phyloP scores from a whole-genome alignment of 2,113 vertebrate species.

The Sphyrna mokarran region DNA sequence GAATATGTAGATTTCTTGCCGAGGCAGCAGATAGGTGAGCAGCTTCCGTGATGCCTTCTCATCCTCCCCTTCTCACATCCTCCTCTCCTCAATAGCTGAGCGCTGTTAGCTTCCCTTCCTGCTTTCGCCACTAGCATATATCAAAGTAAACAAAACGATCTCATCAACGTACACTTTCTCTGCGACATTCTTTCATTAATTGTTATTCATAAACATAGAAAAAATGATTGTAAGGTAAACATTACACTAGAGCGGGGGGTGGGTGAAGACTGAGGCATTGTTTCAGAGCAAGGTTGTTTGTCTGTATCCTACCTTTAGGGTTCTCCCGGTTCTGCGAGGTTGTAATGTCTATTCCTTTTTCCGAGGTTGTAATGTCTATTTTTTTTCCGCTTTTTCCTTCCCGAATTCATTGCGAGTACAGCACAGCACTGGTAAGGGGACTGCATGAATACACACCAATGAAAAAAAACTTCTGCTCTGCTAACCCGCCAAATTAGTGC shows the following conservation, averaged over 20 bases:
- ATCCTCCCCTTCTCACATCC: not conserved
- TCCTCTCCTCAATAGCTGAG: not conserved
- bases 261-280: too few relatives aligned
- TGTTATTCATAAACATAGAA: not conserved
- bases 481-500: conserved; percentile 85
- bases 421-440: conserved; percentile 68
- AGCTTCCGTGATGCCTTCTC: not conserved
- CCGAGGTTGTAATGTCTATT: not conserved
- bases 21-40: not conserved
- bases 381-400: not conserved
- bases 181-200: not conserved
- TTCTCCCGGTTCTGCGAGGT: not conserved
- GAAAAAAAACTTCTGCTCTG: conserved; percentile 79
- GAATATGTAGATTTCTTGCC: not conserved
- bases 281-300: not conserved
- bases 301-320: not conserved
- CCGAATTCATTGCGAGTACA: conserved; percentile 45
- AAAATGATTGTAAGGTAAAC: not conserved
- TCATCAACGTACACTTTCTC: not conserved
- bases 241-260: not conserved
- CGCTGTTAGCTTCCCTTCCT: not conserved
- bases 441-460: conserved; percentile 96
- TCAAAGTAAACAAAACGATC: not conserved
- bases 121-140: not conserved
- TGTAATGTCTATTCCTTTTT: not conserved